Percentiles rank a stretch among this genome's conserved stretches.
phyloP scores from a whole-genome alignment of 2,113 vertebrate genomes.

The Brachyhypopomus occidentalis region DNA sequence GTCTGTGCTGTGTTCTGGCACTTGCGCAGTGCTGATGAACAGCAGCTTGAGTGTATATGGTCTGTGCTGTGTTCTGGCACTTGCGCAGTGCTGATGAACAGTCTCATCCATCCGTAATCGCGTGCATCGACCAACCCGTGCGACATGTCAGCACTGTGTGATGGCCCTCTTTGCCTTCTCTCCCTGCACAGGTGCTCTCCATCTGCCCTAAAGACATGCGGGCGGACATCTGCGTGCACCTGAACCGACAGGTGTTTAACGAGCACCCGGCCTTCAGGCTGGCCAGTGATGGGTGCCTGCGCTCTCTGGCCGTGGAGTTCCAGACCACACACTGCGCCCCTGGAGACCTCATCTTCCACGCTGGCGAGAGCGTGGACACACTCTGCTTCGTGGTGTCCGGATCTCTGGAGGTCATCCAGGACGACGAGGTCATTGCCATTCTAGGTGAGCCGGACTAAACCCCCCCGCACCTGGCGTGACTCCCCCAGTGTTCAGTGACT shows the following conservation, averaged over 20 bases:
- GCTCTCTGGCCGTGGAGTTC: conserved; percentile 95
- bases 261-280: conserved; percentile 96
- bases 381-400: conserved; percentile 98
- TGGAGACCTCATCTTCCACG: conserved; percentile 96
- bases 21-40: conserved; percentile 18
- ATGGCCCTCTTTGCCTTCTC: not conserved
- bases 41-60: not conserved
- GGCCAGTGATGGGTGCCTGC: conserved; percentile 94
- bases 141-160: not conserved
- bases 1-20: not conserved
- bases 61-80: not conserved
- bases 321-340: conserved; percentile 97
- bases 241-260: conserved; percentile 96
- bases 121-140: not conserved
- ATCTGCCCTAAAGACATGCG: conserved; percentile 99
- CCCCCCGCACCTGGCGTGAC: not conserved
- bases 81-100: conserved; percentile 11
- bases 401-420: conserved; percentile 97
- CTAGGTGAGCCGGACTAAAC: conserved; percentile 78
- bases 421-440: conserved; percentile 97
- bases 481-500: not conserved
- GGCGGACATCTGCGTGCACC: conserved; percentile 97
- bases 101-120: not conserved
- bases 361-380: conserved; percentile 95
- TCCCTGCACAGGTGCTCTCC: conserved; percentile 83